Conservation (phyloP, 2,797 vertebrate species). For the Poecilia velifera region DNA sequence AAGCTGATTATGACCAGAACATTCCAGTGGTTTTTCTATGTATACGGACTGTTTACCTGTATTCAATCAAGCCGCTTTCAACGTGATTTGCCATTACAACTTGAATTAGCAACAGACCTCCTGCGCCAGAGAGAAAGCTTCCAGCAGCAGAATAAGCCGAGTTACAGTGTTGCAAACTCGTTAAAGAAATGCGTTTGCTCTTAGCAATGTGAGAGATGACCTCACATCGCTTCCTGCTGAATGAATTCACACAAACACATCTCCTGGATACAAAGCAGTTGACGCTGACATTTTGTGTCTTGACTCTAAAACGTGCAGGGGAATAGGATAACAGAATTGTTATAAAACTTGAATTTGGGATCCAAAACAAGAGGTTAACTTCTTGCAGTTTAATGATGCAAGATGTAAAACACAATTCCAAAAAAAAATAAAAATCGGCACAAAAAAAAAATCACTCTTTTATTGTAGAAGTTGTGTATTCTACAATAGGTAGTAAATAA, state of each 20-base stretch:
- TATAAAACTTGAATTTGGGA: background rate
- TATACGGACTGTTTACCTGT: background rate
- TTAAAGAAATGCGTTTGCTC: background rate
- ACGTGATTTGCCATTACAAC: background rate
- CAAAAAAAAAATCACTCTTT: background rate
- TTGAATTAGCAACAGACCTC: background rate
- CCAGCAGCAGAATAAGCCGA: background rate
- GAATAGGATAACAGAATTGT: background rate
- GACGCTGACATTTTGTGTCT: background rate
- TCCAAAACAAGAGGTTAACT: background rate
- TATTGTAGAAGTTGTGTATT: background rate
- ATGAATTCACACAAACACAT: background rate
- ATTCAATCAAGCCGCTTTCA: background rate
- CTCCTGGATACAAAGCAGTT: background rate
- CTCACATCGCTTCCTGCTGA: background rate
- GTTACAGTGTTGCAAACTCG: background rate
- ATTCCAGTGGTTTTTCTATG: background rate
- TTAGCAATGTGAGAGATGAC: background rate
- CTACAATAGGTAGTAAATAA: background rate
- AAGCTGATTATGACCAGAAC: background rate
- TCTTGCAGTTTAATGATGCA: background rate
- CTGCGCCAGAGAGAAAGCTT: background rate
- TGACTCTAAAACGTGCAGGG: background rate
- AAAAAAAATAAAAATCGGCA: background rate
- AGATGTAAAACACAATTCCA: background rate